Percentiles rank a stretch among this genome's conserved stretches.
Evolutionary conservation across 2,113 vertebrate genomes (phyloP).

Genomic region (Neomonachus schauinslandi): DNA sequence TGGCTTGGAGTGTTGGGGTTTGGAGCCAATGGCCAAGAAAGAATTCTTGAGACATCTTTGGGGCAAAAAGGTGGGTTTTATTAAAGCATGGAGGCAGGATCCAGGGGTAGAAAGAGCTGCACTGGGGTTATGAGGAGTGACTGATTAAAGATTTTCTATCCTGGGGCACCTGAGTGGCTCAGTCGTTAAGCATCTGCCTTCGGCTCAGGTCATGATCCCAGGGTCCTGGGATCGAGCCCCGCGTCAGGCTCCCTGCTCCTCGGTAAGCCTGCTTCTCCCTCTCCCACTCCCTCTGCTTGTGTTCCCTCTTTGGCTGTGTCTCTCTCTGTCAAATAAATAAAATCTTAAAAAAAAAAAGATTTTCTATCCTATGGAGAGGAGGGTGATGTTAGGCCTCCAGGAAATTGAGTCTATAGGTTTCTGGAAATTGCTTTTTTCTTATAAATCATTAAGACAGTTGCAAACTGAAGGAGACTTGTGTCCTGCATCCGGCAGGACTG

Average conservation of each 20-base stretch:
- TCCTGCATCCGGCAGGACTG: too few relatives aligned
- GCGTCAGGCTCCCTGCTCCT: too few relatives aligned
- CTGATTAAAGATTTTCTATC: background rate
- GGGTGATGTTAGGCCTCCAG: background rate
- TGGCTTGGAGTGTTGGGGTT: background rate
- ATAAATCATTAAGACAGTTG: too few relatives aligned
- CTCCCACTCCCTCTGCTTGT: too few relatives aligned
- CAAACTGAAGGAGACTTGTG: too few relatives aligned
- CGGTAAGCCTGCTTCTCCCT: too few relatives aligned
- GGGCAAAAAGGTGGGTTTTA: background rate
- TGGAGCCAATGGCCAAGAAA: background rate
- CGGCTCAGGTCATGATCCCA: too few relatives aligned
- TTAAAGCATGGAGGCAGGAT: background rate
- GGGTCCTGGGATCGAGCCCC: too few relatives aligned
- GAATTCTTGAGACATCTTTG: background rate
- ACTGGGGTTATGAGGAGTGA: background rate
- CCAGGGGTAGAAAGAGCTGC: background rate
- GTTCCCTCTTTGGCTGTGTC: too few relatives aligned
- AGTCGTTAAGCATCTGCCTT: too few relatives aligned
- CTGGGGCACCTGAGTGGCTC: too few relatives aligned
- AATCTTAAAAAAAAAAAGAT: background rate
- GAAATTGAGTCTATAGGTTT: background rate
- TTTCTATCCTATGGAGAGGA: background rate
- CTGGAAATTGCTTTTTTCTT: background rate
- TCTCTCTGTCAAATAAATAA: too few relatives aligned